phyloP scores from a whole-genome alignment of 2,888 invertebrate species.

The Xestoiulus laeticollis region DNA sequence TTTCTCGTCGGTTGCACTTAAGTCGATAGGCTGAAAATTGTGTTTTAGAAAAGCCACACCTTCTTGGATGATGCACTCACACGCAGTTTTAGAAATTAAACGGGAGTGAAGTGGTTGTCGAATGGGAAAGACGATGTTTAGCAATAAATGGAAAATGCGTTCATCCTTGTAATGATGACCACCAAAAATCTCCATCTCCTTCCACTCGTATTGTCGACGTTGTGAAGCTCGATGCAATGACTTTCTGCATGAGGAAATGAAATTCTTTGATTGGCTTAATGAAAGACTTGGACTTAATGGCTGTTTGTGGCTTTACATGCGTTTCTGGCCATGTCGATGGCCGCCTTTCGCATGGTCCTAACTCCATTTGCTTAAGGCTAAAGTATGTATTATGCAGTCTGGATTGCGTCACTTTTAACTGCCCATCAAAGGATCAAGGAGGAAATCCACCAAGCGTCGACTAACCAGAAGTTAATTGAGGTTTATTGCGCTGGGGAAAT shows the following conservation, averaged over 20 bases:
- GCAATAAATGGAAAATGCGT: slow-evolving; percentile 18
- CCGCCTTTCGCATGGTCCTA: background rate
- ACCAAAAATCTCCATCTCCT: slow-evolving; percentile 21
- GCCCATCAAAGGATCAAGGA: background rate
- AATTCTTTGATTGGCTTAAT: slow-evolving; percentile 32
- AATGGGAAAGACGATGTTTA: slow-evolving; percentile 6
- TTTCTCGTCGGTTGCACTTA: slow-evolving; percentile 34
- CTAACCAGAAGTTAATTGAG: slow-evolving; percentile 28
- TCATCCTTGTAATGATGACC: slow-evolving; percentile 27
- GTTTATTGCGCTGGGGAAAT: slow-evolving; percentile 15
- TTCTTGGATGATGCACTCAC: background rate
- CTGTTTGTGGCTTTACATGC: background rate
- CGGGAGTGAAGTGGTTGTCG: background rate
- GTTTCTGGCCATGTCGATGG: background rate
- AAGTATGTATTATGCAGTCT: background rate
- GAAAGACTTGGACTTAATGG: slow-evolving; percentile 10
- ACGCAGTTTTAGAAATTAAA: slow-evolving; percentile 11
- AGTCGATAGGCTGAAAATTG: slow-evolving; percentile 34
- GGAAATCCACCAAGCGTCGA: slow-evolving; percentile 12
- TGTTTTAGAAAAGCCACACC: background rate
- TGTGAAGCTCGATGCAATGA: background rate
- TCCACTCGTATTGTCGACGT: background rate
- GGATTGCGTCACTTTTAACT: background rate
- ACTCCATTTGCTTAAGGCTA: background rate
- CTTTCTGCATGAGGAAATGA: slow-evolving; percentile 28